Evolutionary conservation across 2,797 vertebrate species (phyloP), one percentile per base, ranked within the genome.

Genomic region (Bovichtus diacanthus): DNA sequence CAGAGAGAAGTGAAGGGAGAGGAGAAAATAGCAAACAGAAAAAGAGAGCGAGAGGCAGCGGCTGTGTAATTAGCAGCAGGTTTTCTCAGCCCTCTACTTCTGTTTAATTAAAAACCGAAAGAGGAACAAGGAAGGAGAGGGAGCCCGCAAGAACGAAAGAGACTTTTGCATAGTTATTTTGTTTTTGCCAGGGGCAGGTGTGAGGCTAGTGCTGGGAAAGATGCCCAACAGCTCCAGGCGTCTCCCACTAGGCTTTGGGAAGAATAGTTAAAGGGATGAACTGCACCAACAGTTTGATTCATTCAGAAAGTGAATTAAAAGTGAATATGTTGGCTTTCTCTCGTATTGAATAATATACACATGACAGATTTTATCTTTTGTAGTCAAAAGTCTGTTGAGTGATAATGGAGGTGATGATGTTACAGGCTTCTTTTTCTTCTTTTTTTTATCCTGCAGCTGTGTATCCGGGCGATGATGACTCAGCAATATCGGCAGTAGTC

Each of bases 81-180:
- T 91, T 93, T 92, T 89, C 60, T 83, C 88, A 87, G 88, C 87
- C 82, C 88, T 91, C 81, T 88, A 92, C 91, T 88, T 94, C 86
- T 89, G 88, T 92, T 93, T 94, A 94, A 94, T 94, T 93, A 93
- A 93, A 94, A 93, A 90, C 81, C 75, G 78, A 88, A 91, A 90
- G 68, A 88, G 76, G 83, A 90, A 90, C 77, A 82, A 78, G 81
- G 75, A 91, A 83, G 75, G 77, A 84, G 80, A 87, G 82, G 65
- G 78, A 88, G 74, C 62, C 76, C 79, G 76, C 27, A 31, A 74
- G 80, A 87, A 76, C 43, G 59, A 91, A 84, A 78, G 83, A 77
- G 81, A 87, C 76, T 91, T 91, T 84, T 89, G 88, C 87, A 84
- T 85, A 91, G 87, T 92, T 90, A 83, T 92, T 87, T 81, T 90